Evolutionary conservation across 2,888 invertebrate species (phyloP), one percentile per base, ranked within the genome.

Genomic region (Andricus quercusramuli): DNA sequence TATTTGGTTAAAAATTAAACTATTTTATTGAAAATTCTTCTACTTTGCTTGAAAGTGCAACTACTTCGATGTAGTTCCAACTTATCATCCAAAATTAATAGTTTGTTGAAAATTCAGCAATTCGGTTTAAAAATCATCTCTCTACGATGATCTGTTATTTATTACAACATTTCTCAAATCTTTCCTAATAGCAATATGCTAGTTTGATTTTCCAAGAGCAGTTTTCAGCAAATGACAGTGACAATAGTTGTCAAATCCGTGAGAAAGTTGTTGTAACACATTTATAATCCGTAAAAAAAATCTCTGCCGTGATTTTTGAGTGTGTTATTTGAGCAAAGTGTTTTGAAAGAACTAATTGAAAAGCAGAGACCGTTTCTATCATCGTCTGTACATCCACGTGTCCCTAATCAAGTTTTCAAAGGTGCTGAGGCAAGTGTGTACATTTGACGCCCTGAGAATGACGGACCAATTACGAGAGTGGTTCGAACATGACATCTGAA

Each of bases 361-460:
- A 66, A 66, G 66, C 41, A 66, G 37, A 66, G 32, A 66, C 9
- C 37, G n/a, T 74, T 29, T 56, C 29, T 68, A 41, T 76, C 64
- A 76, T 78, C 79, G 76, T 78, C 51, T 41, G 80, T 78, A 70
- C 83, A 84, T 83, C 87, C 87, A 86, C 86, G 85, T 81, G 87
- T 86, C 82, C 85, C 87, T 88, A 87, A 88, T 88, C 88, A 87
- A 88, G 80, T 84, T 78, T 76, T 78, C 47, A 20, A 80, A 62
- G 62, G 8, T 62, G 62, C n/a, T 67, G 67, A 11, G 70, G 22
- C 32, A 70, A 70, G 74, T 22, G 22, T 79, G 68, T 85, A 86
- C 87, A 88, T 86, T 86, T 88, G 88, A 88, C 88, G 79, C 81
- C 77, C 17, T 77, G 80, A 87, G 86, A 88, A 88, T 89, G 87